Percentiles rank a stretch among this genome's conserved stretches.
These are phyloP conservation scores for Azemiops feae DNA, from an alignment of 2,113 vertebrate species.

Conservation along the genomic window DNA sequence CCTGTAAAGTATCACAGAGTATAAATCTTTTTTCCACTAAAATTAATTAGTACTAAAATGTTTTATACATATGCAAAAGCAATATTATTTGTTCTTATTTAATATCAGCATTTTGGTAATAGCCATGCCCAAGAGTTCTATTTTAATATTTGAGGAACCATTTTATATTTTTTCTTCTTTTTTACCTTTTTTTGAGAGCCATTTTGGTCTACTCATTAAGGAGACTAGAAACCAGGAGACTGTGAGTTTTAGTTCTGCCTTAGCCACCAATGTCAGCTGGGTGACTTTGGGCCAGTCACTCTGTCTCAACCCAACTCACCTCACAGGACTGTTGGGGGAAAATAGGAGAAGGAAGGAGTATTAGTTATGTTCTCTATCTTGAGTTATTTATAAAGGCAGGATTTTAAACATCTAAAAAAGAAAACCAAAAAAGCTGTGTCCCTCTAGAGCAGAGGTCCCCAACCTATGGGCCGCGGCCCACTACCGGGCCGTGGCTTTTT, in stretches of 20 bases:
- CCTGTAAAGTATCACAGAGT: not conserved
- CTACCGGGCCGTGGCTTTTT: too few species aligned
- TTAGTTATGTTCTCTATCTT: not conserved
- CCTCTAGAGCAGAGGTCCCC: too few species aligned
- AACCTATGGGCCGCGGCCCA: too few species aligned
- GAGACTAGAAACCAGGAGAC: not conserved
- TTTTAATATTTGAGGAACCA: not conserved
- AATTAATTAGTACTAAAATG: constrained; percentile 10
- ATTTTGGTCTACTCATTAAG: not conserved
- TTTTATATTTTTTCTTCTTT: not conserved
- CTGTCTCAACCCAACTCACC: not conserved
- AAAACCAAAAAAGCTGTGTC: not conserved
- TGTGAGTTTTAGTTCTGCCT: not conserved
- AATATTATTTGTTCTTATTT: not conserved
- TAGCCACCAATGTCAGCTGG: not conserved
- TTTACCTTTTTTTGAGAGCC: not conserved
- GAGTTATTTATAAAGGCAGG: not conserved
- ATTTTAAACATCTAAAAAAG: not conserved
- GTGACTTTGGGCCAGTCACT: not conserved
- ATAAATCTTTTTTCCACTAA: not conserved
- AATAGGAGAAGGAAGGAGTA: not conserved
- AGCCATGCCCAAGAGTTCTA: not conserved
- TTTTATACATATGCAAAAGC: not conserved
- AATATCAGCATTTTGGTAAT: not conserved
- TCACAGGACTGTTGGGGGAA: not conserved